These are phyloP conservation scores for Chironomus striatipennis DNA, from an alignment of 1,140 invertebrate genomes.

Conservation along the genomic window DNA sequence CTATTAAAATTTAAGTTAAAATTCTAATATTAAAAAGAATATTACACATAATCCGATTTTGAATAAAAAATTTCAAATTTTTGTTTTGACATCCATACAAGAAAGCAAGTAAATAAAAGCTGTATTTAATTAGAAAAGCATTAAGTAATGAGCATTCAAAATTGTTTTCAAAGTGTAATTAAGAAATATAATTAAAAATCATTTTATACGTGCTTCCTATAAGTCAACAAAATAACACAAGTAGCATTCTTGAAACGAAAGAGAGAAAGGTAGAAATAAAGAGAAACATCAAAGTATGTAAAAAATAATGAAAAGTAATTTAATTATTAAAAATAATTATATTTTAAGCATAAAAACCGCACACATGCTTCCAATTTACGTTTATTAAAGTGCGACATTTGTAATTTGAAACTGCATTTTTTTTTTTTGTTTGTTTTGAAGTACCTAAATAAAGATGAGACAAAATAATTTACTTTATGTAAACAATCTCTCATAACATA, in stretches of 20 bases:
- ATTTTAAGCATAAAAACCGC: background rate
- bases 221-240: background rate
- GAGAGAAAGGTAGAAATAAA: background rate
- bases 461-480: no score
- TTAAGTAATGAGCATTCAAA: background rate
- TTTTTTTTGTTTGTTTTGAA: background rate
- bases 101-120: no score
- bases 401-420: slow-evolving; percentile 12
- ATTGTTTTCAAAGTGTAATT: background rate
- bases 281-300: background rate
- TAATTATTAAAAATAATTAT: slow-evolving; percentile 19
- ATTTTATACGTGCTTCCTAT: background rate
- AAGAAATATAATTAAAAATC: slow-evolving; percentile 13
- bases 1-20: no score
- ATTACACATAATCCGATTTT: no score
- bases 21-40: no score
- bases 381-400: background rate
- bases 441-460: no score
- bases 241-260: background rate
- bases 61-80: no score
- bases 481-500: no score
- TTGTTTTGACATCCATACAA: no score
- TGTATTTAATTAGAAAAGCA: background rate
- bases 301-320: background rate
- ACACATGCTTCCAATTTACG: slow-evolving; percentile 13